Percentiles rank a stretch among this genome's conserved stretches.
phyloP scores from a whole-genome alignment of 1,140 invertebrate genomes.

The Ips nitidus region DNA sequence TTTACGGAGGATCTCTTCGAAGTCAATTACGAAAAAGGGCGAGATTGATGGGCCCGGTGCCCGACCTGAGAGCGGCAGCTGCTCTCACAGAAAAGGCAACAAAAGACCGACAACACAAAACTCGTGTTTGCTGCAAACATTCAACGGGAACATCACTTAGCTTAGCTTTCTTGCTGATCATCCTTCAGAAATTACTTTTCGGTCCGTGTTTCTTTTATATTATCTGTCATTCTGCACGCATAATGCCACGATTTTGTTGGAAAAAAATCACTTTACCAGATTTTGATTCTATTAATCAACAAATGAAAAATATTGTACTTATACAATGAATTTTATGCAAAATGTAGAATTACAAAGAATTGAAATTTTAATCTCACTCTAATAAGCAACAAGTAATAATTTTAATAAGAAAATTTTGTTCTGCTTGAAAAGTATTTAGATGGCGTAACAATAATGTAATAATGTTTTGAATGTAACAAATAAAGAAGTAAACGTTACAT shows the following conservation, averaged over 20 bases:
- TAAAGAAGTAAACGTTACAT: too few species aligned
- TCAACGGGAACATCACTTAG: slow-evolving; percentile 8
- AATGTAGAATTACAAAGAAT: too few species aligned
- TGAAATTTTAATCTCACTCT: too few species aligned
- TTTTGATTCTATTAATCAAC: too few species aligned
- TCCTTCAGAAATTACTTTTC: slow-evolving; percentile 22
- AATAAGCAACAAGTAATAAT: too few species aligned
- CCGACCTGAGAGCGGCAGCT: slow-evolving; percentile 24
- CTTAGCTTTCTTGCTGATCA: slow-evolving; percentile 25
- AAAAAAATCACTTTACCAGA: neutral
- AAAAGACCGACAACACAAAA: slow-evolving; percentile 25
- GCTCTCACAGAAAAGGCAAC: slow-evolving; percentile 12
- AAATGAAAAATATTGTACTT: too few species aligned
- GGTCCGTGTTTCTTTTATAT: slow-evolving; percentile 9
- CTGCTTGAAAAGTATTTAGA: too few species aligned
- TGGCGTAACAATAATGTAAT: too few species aligned
- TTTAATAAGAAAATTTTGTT: too few species aligned
- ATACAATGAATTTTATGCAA: too few species aligned
- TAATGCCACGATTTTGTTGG: slow-evolving; percentile 6
- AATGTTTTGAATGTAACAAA: too few species aligned
- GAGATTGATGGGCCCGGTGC: slow-evolving; percentile 22
- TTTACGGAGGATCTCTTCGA: slow-evolving; percentile 26
- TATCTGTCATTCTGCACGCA: neutral
- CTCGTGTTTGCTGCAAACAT: slow-evolving; percentile 21
- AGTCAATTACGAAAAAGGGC: slow-evolving; percentile 26